These are phyloP conservation scores for Styela clava DNA, from an alignment of 23 tunicate genomes.

Conservation along the genomic window DNA sequence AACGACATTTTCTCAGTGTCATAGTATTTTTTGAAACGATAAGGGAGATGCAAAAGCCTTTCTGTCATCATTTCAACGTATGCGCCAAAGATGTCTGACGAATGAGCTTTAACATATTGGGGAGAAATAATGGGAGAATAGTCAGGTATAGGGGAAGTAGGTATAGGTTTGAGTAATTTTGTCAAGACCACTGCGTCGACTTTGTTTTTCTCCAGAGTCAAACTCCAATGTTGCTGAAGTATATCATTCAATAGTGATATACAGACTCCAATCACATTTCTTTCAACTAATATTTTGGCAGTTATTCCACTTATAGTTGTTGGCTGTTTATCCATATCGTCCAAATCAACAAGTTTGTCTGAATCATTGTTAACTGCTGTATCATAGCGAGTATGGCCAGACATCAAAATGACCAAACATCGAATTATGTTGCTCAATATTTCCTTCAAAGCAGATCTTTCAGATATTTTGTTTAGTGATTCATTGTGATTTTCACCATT, in stretches of 20 bases:
- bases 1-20: conserved; percentile 4
- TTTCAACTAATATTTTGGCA: conserved; percentile 12
- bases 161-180: conserved; percentile 31
- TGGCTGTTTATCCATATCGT: conserved; percentile 2
- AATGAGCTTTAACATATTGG: conserved; percentile 66
- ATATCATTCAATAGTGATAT: background rate
- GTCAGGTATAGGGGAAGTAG: conserved; percentile 29
- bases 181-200: background rate
- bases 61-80: conserved; percentile 75
- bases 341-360: background rate
- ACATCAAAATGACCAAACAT: conserved; percentile 11
- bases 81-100: conserved; percentile 70
- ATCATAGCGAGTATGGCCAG: background rate
- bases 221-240: background rate
- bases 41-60: conserved; percentile 64
- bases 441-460: conserved; percentile 10
- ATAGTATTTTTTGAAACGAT: conserved; percentile 28
- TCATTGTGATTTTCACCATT: background rate
- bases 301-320: conserved; percentile 4
- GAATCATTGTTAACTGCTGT: background rate
- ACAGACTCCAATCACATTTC: conserved; percentile 2
- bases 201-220: background rate
- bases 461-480: background rate
- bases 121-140: conserved; percentile 70
- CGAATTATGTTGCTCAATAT: background rate